A percentile compares a stretch with the other conserved stretches of the same genome.
phyloP scores from a whole-genome alignment of 2,797 vertebrate species.

The Muscicapa striata region DNA sequence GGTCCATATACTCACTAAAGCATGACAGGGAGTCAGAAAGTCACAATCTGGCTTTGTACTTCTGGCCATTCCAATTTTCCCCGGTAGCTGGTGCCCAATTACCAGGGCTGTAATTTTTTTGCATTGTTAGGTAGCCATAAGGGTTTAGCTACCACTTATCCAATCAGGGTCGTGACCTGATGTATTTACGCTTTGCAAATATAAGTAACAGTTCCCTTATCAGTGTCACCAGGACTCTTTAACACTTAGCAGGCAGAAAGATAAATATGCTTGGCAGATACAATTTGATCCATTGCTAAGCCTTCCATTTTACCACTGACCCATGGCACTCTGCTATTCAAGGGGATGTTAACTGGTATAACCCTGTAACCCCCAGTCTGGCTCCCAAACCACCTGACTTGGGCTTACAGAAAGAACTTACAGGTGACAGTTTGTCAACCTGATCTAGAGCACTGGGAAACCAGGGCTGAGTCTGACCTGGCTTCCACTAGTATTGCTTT shows the following conservation, averaged over 20 bases:
- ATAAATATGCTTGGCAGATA: slow-evolving; percentile 82
- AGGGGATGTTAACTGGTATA: slow-evolving; percentile 27
- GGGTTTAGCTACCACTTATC: slow-evolving; percentile 69
- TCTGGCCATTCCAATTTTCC: slow-evolving; percentile 74
- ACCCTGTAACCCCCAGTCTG: neutral
- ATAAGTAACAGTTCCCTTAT: slow-evolving; percentile 81
- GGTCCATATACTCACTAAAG: slow-evolving; percentile 79
- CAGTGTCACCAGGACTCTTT: slow-evolving; percentile 76
- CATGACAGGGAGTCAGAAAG: slow-evolving; percentile 77
- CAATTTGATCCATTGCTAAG: slow-evolving; percentile 79
- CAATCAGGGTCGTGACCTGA: slow-evolving; percentile 81
- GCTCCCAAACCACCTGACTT: neutral
- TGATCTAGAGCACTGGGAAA: neutral
- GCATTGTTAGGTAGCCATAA: slow-evolving; percentile 71
- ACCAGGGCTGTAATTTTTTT: slow-evolving; percentile 63
- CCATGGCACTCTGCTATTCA: slow-evolving; percentile 40
- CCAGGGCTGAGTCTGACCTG: neutral
- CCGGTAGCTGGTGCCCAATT: slow-evolving; percentile 64
- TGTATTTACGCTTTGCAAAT: slow-evolving; percentile 77
- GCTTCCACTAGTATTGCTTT: neutral
- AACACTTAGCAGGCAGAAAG: slow-evolving; percentile 82
- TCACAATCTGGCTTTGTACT: slow-evolving; percentile 75
- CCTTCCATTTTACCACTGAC: slow-evolving; percentile 78
- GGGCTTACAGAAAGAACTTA: neutral
- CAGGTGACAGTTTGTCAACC: neutral